Evolutionary conservation across 1,140 invertebrate genomes (phyloP), one percentile per base, ranked within the genome.

Genomic region (Stegodyphus mimosarum): DNA sequence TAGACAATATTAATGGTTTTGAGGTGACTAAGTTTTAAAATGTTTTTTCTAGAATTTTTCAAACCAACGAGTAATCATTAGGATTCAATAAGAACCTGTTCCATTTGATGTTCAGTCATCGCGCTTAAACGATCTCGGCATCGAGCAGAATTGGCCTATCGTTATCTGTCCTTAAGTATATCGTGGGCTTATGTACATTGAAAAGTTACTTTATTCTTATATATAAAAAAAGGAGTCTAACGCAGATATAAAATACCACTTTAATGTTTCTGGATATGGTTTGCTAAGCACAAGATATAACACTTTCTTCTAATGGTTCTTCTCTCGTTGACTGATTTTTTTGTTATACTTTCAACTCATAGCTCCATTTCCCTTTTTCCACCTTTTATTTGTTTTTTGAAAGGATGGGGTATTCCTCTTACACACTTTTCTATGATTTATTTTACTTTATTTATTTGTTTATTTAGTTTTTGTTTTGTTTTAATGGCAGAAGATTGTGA

Each of bases 211-310:
- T 11, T 15, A 72, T 81, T 51, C 67, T 70, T 66, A 52, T 66
- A 33, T 33, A n/a, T n/a, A n/a, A 33, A 33, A 60, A 33, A 78
- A 77, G 50, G 69, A 79, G n/a, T 13, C 51, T 51, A 7, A 69
- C 66, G 48, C 76, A 79, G 64, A 72, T 81, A 83, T 53, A 48
- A 74, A 74, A 52, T 74, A 50, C 63, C n/a, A 7, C 69, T 83
- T 74, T 83, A 83, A 83, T 83, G 80, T 66, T 83, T 83, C 64
- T 63, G 55, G 80, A 83, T 83, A 83, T 83, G 80, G 80, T 83
- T 83, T 74, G 80, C 53, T 83, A 67, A 67, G 53, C 80, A 83
- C 71, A 66, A 60, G 71, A 74, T 15, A 60, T 60, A 60, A 60
- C 55, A 60, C 80, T 63, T 72, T 51, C 15, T 52, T n/a, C 60